Base-by-base conservation (phyloP, 1,140 invertebrate species). In the Drosophila equinoxialis region DNA sequence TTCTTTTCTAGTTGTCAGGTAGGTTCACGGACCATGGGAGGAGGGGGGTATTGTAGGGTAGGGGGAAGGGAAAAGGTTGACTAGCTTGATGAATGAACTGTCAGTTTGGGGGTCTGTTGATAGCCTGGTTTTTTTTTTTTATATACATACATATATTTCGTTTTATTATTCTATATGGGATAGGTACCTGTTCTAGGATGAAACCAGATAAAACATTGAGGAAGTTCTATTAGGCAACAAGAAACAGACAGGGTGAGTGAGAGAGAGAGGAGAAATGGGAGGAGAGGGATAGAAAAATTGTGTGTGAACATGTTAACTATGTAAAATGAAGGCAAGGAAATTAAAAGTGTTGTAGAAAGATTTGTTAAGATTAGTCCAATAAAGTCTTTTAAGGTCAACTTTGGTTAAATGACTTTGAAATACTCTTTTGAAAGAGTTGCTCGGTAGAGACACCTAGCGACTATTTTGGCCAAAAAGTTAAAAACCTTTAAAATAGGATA, bases 11-110 rank as follows among this genome's bases (percentile, higher is more conserved):
- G 35, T 42, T 42, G 20, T 61, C 59, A 37, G 35, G 59, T 62
- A 45, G 39, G 57, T 55, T 39, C 10, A 62, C 39, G 60, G 11
- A 20, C 35, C 11, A 62, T 37, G 8, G 17, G 3, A 26, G 23
- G 23, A 4, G 3, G 23, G 2, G 23, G 23, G 23, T 26, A 26
- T 23, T 23, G 23, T 23, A 23, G 23, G 17, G 17, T 2, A 23
- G 2, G 57, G 59, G 23, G 51, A n/a, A 41, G 23, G 30, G 20
- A 65, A 71, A 74, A 58, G 68, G 57, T 64, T 61, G 35, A 11
- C 23, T 48, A 10, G 14, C 4, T 48, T 77, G 68, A 77, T 71
- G 75, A 77, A 77, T 77, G 75, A 77, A 77, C 62, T 77, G 74
- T 77, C 74, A 77, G 74, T 35, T 60, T 39, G 35, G 45, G 45